A percentile compares a stretch with the other conserved stretches of the same genome.
Conservation (phyloP, 2,797 vertebrate species). For the Coreius guichenoti region DNA sequence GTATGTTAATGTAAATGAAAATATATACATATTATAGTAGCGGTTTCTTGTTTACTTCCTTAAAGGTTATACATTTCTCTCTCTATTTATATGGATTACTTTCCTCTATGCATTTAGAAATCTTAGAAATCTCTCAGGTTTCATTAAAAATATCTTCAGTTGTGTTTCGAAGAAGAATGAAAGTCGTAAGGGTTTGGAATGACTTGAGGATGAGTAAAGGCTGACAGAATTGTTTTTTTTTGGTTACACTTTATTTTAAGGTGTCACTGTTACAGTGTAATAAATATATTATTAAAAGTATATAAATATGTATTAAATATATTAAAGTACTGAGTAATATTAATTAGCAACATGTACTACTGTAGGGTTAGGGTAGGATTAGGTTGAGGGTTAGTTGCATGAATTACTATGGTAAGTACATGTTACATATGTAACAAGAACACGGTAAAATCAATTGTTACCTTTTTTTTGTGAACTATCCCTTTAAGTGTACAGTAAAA, state of each 20-base stretch:
- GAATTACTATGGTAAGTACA: no score
- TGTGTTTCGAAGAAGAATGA: neutral
- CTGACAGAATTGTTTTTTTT: neutral
- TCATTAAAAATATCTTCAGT: neutral
- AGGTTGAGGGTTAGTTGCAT: no score
- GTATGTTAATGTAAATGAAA: neutral
- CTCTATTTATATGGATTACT: neutral
- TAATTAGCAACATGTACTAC: no score
- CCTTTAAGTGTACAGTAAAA: neutral
- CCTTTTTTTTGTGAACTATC: neutral
- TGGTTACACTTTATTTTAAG: no score
- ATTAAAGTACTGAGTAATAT: no score
- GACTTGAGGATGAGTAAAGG: neutral
- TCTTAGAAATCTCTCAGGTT: neutral
- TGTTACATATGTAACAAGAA: no score
- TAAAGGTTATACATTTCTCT: neutral
- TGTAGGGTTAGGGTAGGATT: no score
- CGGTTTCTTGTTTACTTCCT: neutral
- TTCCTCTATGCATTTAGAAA: neutral
- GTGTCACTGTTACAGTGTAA: no score
- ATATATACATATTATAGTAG: neutral
- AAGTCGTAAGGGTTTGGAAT: neutral
- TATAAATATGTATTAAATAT: no score
- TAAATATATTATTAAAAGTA: no score
- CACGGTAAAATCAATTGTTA: no score